Conservation (phyloP, 1,140 invertebrate species). For the Drosophila ambigua region DNA sequence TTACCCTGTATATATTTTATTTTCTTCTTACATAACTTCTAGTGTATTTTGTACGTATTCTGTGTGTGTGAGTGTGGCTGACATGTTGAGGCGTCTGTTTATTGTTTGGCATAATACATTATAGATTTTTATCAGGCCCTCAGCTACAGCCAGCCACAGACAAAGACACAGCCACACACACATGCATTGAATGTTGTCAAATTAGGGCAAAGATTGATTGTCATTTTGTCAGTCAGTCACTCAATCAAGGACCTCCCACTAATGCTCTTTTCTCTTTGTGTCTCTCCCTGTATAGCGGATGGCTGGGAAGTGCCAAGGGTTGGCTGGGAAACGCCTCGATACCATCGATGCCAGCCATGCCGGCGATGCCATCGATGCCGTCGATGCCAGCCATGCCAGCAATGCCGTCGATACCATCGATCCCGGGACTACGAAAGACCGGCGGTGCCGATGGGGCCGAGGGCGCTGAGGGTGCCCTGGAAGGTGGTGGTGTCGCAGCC, state of each 20-base stretch:
- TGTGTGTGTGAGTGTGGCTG: conserved; percentile 34
- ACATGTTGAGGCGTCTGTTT: conserved; percentile 56
- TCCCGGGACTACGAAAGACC: conserved; percentile 88
- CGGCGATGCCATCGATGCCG: conserved; percentile 77
- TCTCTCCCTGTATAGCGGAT: conserved; percentile 84
- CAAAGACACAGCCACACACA: neutral
- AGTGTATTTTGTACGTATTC: conserved; percentile 28
- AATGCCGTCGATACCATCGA: conserved; percentile 84
- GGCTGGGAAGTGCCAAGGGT: conserved; percentile 92
- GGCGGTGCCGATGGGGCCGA: conserved; percentile 80
- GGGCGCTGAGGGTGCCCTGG: conserved; percentile 82
- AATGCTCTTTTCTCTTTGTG: conserved; percentile 17
- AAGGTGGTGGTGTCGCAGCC: conserved; percentile 84
- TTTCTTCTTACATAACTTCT: no score
- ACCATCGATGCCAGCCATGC: conserved; percentile 82
- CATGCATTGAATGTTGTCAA: conserved; percentile 58
- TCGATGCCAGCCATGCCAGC: conserved; percentile 84
- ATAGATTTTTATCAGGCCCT: conserved; percentile 57
- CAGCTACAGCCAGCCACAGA: conserved; percentile 23
- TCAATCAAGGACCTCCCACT: conserved; percentile 20
- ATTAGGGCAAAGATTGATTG: conserved; percentile 69
- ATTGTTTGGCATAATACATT: conserved; percentile 62
- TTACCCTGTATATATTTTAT: no score
- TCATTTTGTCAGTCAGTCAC: conserved; percentile 58
- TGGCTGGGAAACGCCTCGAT: conserved; percentile 86